phyloP scores from a whole-genome alignment of 1,140 invertebrate species.

The Ceratoteleas bidentatus region DNA sequence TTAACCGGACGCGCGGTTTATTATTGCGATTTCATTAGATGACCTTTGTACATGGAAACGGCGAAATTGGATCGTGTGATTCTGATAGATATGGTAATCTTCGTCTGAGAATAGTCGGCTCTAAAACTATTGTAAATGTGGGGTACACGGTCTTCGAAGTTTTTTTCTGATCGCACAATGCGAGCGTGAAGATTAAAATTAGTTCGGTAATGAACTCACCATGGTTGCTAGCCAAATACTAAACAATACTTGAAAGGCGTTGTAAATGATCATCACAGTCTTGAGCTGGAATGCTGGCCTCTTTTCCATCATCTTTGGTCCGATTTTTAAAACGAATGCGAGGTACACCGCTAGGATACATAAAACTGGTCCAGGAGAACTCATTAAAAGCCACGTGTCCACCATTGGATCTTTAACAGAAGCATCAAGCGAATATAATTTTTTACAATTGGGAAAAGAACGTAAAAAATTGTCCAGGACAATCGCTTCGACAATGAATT shows the following conservation, averaged over 20 bases:
- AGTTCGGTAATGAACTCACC: slow-evolving; percentile 78
- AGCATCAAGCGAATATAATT: no score
- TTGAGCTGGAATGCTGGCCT: slow-evolving; percentile 85
- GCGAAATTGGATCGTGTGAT: no score
- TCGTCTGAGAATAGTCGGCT: no score
- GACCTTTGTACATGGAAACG: no score
- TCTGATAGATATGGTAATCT: slow-evolving; percentile 5
- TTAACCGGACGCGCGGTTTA: no score
- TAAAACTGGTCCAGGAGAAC: slow-evolving; percentile 85
- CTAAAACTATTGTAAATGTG: background rate
- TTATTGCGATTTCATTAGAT: no score
- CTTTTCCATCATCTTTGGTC: slow-evolving; percentile 88
- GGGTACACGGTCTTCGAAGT: background rate
- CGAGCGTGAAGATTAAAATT: slow-evolving; percentile 19
- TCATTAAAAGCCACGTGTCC: slow-evolving; percentile 88
- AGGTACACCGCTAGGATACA: slow-evolving; percentile 84
- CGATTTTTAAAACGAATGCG: slow-evolving; percentile 85
- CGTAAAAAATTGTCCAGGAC: no score
- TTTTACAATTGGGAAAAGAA: no score
- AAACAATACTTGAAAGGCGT: slow-evolving; percentile 86
- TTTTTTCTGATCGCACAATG: slow-evolving; percentile 1
- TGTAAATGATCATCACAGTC: slow-evolving; percentile 85
- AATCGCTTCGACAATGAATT: no score
- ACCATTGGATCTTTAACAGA: no score
- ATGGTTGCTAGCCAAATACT: slow-evolving; percentile 84